These are phyloP conservation scores for Geococcyx californianus DNA, from an alignment of 2,113 vertebrate genomes.

Conservation along the genomic window DNA sequence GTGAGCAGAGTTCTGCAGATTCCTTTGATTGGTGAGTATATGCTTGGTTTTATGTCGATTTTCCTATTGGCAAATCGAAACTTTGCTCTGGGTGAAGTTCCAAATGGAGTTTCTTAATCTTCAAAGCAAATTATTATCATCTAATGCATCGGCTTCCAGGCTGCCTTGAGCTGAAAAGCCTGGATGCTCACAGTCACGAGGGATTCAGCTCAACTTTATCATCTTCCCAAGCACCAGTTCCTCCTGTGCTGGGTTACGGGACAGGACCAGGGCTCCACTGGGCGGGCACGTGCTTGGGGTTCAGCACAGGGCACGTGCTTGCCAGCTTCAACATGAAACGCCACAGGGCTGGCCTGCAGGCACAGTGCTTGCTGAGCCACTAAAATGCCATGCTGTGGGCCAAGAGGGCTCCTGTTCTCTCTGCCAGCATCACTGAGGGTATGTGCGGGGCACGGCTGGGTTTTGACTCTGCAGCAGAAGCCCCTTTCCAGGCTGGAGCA, in stretches of 20 bases:
- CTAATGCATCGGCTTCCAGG: rapidly evolving
- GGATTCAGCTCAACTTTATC: background rate
- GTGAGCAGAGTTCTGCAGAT: background rate
- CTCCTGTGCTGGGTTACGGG: background rate
- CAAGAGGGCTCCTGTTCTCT: background rate
- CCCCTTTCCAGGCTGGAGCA: rapidly evolving
- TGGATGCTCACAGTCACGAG: background rate
- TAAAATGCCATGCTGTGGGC: rapidly evolving
- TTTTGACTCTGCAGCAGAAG: background rate
- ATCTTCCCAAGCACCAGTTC: background rate
- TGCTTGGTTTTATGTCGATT: rapidly evolving
- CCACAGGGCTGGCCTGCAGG: background rate
- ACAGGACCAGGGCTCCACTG: background rate
- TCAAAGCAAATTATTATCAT: rapidly evolving
- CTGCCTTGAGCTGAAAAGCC: background rate
- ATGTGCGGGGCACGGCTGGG: rapidly evolving
- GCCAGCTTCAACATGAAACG: rapidly evolving
- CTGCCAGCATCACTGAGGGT: background rate
- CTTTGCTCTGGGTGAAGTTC: background rate
- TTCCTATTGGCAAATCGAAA: background rate
- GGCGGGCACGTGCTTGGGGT: background rate
- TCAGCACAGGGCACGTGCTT: background rate
- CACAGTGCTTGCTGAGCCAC: rapidly evolving
- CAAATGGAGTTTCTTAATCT: rapidly evolving
- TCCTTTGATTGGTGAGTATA: background rate